Evolutionary conservation across 2,888 invertebrate genomes (phyloP).

Genomic region (Nematopogon swammerdamellus): DNA sequence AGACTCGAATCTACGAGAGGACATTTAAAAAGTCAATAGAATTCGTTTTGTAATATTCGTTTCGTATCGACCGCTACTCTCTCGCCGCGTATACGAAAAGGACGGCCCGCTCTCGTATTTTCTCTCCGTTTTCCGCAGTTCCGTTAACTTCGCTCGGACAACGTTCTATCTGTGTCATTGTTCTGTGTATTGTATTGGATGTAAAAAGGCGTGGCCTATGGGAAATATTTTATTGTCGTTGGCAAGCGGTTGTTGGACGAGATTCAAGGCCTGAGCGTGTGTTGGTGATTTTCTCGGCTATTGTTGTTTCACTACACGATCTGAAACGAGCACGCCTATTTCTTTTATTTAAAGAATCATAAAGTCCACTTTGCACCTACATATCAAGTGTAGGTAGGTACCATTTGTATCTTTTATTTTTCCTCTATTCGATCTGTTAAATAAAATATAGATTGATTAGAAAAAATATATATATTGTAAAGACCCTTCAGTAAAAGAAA

Average conservation of each 20-base stretch:
- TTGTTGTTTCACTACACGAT: not conserved
- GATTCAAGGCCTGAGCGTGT: not conserved
- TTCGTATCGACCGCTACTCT: not conserved
- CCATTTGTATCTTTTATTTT: no score
- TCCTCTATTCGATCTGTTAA: no score
- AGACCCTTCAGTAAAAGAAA: no score
- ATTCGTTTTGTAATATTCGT: constrained; percentile 14
- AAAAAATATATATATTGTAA: no score
- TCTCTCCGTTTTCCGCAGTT: not conserved
- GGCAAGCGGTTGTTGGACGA: not conserved
- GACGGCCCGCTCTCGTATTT: not conserved
- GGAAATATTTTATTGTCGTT: not conserved
- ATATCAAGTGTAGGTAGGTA: no score
- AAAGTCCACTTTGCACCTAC: no score
- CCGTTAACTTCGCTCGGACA: no score
- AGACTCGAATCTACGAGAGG: constrained; percentile 35
- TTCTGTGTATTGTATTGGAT: not conserved
- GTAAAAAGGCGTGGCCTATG: not conserved
- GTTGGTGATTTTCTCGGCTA: not conserved
- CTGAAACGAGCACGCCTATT: not conserved
- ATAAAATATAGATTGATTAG: no score
- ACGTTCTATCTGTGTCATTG: not conserved
- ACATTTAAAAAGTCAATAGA: constrained; percentile 57
- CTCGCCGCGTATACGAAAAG: not conserved
- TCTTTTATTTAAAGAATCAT: not conserved